phyloP scores from a whole-genome alignment of 2,888 invertebrate species.

The Vesta saturnalis region DNA sequence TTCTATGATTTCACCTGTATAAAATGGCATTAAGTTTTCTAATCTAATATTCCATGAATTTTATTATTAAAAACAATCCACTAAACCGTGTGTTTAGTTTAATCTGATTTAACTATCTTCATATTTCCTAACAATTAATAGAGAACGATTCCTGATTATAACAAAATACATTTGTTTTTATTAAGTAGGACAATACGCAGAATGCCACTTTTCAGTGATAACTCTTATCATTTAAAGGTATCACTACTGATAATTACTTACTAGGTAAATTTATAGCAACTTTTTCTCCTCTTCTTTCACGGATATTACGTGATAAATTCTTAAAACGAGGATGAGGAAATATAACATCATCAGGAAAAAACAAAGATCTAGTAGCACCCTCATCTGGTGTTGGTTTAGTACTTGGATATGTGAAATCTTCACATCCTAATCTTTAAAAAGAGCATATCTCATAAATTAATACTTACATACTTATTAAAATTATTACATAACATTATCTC shows the following conservation, averaged over 20 bases:
- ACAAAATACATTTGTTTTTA: too few relatives aligned
- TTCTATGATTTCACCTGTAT: too few relatives aligned
- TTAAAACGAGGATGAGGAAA: constrained; percentile 94
- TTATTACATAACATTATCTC: constrained; percentile 41
- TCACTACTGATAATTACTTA: constrained; percentile 60
- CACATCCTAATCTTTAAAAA: constrained; percentile 79
- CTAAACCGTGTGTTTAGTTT: too few relatives aligned
- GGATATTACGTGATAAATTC: constrained; percentile 93
- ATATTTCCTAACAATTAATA: too few relatives aligned
- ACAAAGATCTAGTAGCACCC: constrained; percentile 84
- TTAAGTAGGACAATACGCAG: too few relatives aligned
- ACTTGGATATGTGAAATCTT: constrained; percentile 86
- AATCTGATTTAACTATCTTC: too few relatives aligned
- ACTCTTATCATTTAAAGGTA: neutral
- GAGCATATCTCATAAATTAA: too few relatives aligned
- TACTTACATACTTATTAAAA: neutral
- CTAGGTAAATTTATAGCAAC: constrained; percentile 97
- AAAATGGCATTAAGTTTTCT: too few relatives aligned
- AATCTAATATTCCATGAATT: too few relatives aligned
- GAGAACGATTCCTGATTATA: too few relatives aligned
- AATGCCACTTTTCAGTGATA: too few relatives aligned
- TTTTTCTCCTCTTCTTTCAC: constrained; percentile 91
- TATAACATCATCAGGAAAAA: constrained; percentile 95
- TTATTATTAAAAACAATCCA: too few relatives aligned
- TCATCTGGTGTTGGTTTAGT: constrained; percentile 74